Conservation (phyloP, 2,797 vertebrate species). For the Catostomus latipinnis region DNA sequence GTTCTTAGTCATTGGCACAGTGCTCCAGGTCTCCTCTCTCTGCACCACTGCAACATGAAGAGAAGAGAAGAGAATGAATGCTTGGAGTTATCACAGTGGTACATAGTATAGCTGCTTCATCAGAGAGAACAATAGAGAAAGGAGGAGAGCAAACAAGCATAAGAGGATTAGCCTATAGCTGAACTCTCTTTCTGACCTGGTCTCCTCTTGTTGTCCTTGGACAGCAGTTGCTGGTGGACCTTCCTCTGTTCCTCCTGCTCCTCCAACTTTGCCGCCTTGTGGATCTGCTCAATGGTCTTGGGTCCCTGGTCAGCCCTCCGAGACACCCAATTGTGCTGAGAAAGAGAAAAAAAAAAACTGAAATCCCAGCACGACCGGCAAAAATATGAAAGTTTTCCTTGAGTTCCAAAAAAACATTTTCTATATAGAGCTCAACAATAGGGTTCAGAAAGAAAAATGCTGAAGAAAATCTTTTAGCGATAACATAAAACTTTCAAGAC, state of each 20-base stretch:
- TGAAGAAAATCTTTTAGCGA: no score
- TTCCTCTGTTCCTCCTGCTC: constrained; percentile 89
- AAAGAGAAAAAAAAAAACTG: neutral
- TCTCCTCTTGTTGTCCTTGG: constrained; percentile 93
- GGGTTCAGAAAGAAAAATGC: no score
- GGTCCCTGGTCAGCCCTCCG: constrained; percentile 86
- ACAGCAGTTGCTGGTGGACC: constrained; percentile 90
- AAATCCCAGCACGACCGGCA: no score
- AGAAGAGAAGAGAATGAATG: neutral
- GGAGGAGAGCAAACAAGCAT: constrained; percentile 23
- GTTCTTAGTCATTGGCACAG: constrained; percentile 96
- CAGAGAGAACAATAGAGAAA: neutral
- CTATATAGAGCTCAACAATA: no score
- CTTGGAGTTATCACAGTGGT: neutral
- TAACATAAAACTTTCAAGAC: no score
- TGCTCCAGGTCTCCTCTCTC: constrained; percentile 97
- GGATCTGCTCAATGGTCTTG: constrained; percentile 90
- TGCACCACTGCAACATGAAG: constrained; percentile 60
- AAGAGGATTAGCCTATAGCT: constrained; percentile 37
- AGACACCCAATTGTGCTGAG: constrained; percentile 87
- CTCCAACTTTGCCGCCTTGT: constrained; percentile 89
- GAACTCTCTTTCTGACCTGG: constrained; percentile 79
- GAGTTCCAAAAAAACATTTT: no score
- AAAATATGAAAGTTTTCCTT: no score
- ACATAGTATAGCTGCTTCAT: constrained; percentile 11